phyloP scores from a whole-genome alignment of 2,888 invertebrate species.

The Drosophila vallismaia region DNA sequence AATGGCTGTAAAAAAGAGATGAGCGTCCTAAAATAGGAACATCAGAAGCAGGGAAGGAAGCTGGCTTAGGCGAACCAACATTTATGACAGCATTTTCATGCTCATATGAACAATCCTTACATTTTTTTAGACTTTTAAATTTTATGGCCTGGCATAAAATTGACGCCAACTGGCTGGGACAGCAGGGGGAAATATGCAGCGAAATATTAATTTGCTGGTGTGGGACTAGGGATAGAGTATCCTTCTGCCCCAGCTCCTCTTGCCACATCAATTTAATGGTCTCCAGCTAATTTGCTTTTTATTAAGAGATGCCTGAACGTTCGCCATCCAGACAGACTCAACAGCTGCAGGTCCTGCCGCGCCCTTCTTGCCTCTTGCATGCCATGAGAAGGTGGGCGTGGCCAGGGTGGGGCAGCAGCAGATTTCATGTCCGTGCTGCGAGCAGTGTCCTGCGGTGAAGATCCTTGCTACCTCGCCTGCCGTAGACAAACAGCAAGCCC shows the following conservation, averaged over 20 bases:
- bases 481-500: conserved; percentile 42
- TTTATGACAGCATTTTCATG: conserved; percentile 49
- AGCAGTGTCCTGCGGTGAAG: conserved; percentile 16
- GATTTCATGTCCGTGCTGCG: conserved; percentile 20
- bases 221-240: not conserved
- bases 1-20: conserved; percentile 36
- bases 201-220: conserved; percentile 37
- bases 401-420: not conserved
- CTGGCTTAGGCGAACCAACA: conserved; percentile 21
- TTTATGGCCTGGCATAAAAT: conserved; percentile 56
- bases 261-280: conserved; percentile 65
- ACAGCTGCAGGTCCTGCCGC: conserved; percentile 16
- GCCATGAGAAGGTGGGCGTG: conserved; percentile 21
- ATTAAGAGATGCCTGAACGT: conserved; percentile 53
- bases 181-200: conserved; percentile 3
- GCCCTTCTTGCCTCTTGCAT: conserved; percentile 4
- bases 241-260: conserved; percentile 13
- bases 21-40: conserved; percentile 5
- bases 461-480: conserved; percentile 21
- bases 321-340: conserved; percentile 20
- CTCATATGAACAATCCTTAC: conserved; percentile 44
- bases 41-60: not conserved
- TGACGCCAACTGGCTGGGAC: conserved; percentile 33
- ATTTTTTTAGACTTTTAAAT: conserved; percentile 41
- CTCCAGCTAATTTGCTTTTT: conserved; percentile 71